phyloP scores from a whole-genome alignment of 2,888 invertebrate species.

The Thumatha senex region DNA sequence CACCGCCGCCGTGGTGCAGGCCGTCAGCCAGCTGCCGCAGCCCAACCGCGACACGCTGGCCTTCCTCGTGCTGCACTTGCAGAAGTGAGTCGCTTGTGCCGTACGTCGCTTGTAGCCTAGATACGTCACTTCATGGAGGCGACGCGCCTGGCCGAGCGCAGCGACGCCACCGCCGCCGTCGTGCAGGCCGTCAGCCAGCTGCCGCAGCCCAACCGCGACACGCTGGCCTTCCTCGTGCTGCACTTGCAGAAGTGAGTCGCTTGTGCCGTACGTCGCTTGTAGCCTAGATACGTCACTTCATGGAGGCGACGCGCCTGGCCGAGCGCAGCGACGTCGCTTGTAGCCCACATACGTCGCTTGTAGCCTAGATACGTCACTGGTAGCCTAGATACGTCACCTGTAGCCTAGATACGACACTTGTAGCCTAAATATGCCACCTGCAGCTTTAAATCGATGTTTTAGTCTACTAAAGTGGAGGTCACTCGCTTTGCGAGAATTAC shows the following conservation, averaged over 20 bases:
- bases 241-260: constrained; percentile 90
- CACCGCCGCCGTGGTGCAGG: constrained; percentile 86
- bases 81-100: constrained; percentile 78
- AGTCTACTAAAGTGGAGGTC: too few species aligned
- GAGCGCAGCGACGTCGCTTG: constrained; percentile 84
- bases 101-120: too few species aligned
- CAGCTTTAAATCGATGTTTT: too few species aligned
- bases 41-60: constrained; percentile 98
- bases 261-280: too few species aligned
- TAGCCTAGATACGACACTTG: too few species aligned
- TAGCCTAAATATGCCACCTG: too few species aligned
- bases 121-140: constrained; percentile 92
- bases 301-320: constrained; percentile 84
- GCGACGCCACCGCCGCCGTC: constrained; percentile 85
- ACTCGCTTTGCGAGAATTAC: too few species aligned
- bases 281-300: too few species aligned
- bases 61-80: constrained; percentile 95
- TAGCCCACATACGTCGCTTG: constrained; percentile 84
- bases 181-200: constrained; percentile 91
- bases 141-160: constrained; percentile 79
- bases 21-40: constrained; percentile 92
- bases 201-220: constrained; percentile 97
- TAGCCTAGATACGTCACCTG: background rate
- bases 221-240: constrained; percentile 94
- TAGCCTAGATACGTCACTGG: too few species aligned